phyloP scores from a whole-genome alignment of 2,113 vertebrate genomes.

The Pituophis catenifer region DNA sequence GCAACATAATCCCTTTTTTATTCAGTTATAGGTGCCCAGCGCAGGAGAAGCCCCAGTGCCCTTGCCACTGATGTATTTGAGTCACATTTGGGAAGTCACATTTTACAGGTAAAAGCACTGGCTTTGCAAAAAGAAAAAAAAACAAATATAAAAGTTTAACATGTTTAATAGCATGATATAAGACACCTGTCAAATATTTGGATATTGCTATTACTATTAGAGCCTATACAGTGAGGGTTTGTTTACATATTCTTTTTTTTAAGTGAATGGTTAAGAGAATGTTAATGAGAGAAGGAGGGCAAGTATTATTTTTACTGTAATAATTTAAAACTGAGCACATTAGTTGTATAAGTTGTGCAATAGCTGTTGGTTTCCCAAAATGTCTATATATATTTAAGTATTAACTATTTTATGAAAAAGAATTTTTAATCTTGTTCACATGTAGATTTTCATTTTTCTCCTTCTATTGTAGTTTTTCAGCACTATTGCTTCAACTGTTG shows the following conservation, averaged over 20 bases:
- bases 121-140: constrained; percentile 32
- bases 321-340: constrained; percentile 45
- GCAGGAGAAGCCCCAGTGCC: constrained; percentile 88
- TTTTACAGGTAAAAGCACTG: constrained; percentile 88
- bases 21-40: constrained; percentile 93
- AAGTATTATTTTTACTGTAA: constrained; percentile 60
- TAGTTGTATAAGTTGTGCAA: constrained; percentile 36
- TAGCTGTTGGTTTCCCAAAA: constrained; percentile 48
- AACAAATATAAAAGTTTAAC: constrained; percentile 16
- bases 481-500: neutral
- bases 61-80: constrained; percentile 94
- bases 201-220: constrained; percentile 32
- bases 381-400: constrained; percentile 37
- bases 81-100: constrained; percentile 98
- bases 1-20: constrained; percentile 70
- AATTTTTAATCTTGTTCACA: constrained; percentile 27
- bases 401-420: constrained; percentile 41
- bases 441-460: constrained; percentile 25
- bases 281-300: constrained; percentile 60
- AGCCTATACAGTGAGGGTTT: constrained; percentile 34
- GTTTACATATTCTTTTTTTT: constrained; percentile 51
- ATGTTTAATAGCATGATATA: constrained; percentile 9
- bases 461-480: constrained; percentile 35
- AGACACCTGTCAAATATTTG: constrained; percentile 37
- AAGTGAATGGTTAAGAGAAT: constrained; percentile 54